Evolutionary conservation across 2,888 invertebrate species (phyloP).

Genomic region (Lymantria dispar): DNA sequence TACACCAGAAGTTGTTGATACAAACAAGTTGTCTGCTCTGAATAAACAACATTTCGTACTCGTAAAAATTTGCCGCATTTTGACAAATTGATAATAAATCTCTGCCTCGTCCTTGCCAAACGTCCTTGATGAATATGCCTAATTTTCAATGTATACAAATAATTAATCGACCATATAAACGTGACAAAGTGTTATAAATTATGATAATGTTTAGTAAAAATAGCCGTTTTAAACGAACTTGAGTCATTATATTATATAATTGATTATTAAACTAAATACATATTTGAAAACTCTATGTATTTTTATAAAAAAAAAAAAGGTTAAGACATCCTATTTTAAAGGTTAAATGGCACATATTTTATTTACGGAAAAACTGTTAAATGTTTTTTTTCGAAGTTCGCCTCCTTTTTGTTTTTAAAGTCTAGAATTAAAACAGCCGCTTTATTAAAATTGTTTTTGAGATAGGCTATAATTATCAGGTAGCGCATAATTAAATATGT

Average conservation of each 20-base stretch:
- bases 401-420: too few species aligned
- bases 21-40: conserved; percentile 1
- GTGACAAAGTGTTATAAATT: conserved; percentile 19
- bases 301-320: neutral
- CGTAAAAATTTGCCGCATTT: neutral
- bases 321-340: conserved; percentile 16
- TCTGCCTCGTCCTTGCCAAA: conserved; percentile 2
- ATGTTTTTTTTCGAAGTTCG: too few species aligned
- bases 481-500: too few species aligned
- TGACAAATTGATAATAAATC: conserved; percentile 3
- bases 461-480: too few species aligned
- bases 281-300: conserved; percentile 9
- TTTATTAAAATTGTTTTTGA: too few species aligned
- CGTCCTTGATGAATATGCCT: neutral
- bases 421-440: too few species aligned
- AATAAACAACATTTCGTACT: conserved; percentile 1
- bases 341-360: conserved; percentile 17
- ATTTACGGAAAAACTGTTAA: too few species aligned
- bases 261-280: conserved; percentile 20
- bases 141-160: conserved; percentile 9
- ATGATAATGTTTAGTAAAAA: conserved; percentile 17
- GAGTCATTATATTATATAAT: conserved; percentile 14
- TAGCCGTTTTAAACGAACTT: conserved; percentile 5
- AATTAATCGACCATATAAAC: conserved; percentile 9
- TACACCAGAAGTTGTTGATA: conserved; percentile 8